phyloP scores from a whole-genome alignment of 2,888 invertebrate species.

The Trisateles emortualis region DNA sequence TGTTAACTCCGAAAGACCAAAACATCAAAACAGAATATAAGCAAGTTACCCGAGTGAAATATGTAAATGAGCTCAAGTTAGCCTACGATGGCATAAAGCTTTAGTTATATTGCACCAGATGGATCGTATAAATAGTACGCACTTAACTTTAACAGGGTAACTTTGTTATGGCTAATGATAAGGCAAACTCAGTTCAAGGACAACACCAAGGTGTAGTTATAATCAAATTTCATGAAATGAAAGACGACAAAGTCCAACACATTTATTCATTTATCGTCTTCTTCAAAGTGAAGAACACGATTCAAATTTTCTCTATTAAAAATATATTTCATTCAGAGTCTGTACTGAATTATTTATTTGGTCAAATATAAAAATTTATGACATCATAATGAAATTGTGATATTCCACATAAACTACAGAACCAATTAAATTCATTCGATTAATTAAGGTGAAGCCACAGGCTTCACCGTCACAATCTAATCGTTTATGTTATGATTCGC shows the following conservation, averaged over 20 bases:
- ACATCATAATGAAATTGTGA: too few relatives aligned
- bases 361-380: too few relatives aligned
- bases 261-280: too few relatives aligned
- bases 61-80: constrained; percentile 1
- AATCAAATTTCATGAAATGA: too few relatives aligned
- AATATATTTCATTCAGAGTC: too few relatives aligned
- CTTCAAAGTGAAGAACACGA: too few relatives aligned
- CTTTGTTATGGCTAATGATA: constrained; percentile 30
- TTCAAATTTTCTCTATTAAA: too few relatives aligned
- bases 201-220: background rate
- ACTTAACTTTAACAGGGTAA: constrained; percentile 24
- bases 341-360: too few relatives aligned
- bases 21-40: constrained; percentile 5
- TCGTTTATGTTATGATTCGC: constrained; percentile 1
- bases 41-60: constrained; percentile 1
- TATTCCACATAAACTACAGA: too few relatives aligned
- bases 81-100: constrained; percentile 21
- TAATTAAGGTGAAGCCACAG: too few relatives aligned
- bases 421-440: too few relatives aligned
- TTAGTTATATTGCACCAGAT: constrained; percentile 23
- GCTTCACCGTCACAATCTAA: background rate
- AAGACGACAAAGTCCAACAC: too few relatives aligned
- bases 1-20: background rate
- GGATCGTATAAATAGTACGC: constrained; percentile 36
- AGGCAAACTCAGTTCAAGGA: background rate